Base-by-base conservation (phyloP, 2,797 vertebrate species). In the Natrix natrix region DNA sequence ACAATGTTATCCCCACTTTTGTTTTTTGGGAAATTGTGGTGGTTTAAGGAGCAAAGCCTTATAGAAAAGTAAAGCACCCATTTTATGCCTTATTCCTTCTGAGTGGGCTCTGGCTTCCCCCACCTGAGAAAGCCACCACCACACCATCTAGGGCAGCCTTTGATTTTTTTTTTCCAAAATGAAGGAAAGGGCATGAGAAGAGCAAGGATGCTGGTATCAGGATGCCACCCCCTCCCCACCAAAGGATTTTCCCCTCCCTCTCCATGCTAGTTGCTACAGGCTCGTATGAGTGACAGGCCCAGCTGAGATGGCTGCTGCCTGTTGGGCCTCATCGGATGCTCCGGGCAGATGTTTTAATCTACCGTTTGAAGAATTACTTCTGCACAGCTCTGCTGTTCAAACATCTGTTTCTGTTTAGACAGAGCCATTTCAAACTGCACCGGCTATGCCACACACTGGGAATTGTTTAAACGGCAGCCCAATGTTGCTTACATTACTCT, bases 391-490 rank as follows among this genome's bases (percentile, higher is more conserved):
- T 88, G 95, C 95, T 94, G 96, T 92, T 95, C 94, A 86, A 96
- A 97, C 98, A 98, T 98, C 97, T 98, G 97, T 97, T 98, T 98
- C 98, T 98, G 97, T 97, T 98, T 97, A 97, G 97, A 97, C 94
- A 95, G 97, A 96, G 96, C 96, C 93, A 95, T 96, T 96, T 97
- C 96, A 95, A 96, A 96, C 94, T 94, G 95, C 87, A 92, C 96
- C 96, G 96, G 94, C 95, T 94, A 92, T 96, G 96, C 97, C 96
- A 96, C 96, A 97, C 96, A 98, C 97, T 97, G 91, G 96, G 97
- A 96, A 96, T 97, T 96, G 97, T 96, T 96, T 96, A 97, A 97
- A 95, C 87, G 94, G 95, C 95, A 94, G 93, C 95, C 96, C 96
- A 93, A 86, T 90, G 93, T 94, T 96, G 97, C 97, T 97, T 97